Base-by-base conservation (phyloP, 1,140 invertebrate species). In the Argopecten irradians region DNA sequence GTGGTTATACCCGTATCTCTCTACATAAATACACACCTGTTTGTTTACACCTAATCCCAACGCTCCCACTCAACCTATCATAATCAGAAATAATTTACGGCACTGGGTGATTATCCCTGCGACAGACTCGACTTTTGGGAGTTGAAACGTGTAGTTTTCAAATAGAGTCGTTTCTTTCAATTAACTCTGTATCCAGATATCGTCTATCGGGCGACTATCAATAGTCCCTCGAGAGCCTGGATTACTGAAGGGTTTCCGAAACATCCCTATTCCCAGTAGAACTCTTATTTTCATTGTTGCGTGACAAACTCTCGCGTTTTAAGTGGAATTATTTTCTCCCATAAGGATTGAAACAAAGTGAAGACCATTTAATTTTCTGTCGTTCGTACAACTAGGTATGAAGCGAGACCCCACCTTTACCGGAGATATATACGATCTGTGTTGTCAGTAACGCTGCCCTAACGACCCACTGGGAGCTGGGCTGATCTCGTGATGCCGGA, bases 141-240 rank as follows among this genome's bases (percentile, higher is more conserved):
- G 34, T 84, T 84, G 83, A 84, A 36, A 35, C 83, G 83, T 84
- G 83, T 84, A 84, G 34, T 84, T 84, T 84, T 84, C 83, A 39
- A 84, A 84, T 84, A 36, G 83, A 84, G 83, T 84, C 83, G 83
- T 84, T 84, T 84, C 83, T 84, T 84, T 84, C 83, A 84, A 84
- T 84, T 84, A 84, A 39, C 83, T 84, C 34, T 36, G 36, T 28
- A 84, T 84, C 36, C 34, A 84, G 34, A 84, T 13, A 84, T 36
- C 83, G 34, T 35, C 36, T 84, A 84, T 84, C 83, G 36, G 36
- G n/a, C 83, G 34, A 22, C 36, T 84, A 84, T 84, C 83, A 84
- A 35, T 16, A 35, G n/a, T 84, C 83, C 83, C 83, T 33, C 8
- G 83, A 36, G 83, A 84, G 34, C 34, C 11, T 7, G 34, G 83